Percentiles rank a stretch among this genome's conserved stretches.
Evolutionary conservation across 2,888 invertebrate species (phyloP).

Genomic region (Stenurella melanura): DNA sequence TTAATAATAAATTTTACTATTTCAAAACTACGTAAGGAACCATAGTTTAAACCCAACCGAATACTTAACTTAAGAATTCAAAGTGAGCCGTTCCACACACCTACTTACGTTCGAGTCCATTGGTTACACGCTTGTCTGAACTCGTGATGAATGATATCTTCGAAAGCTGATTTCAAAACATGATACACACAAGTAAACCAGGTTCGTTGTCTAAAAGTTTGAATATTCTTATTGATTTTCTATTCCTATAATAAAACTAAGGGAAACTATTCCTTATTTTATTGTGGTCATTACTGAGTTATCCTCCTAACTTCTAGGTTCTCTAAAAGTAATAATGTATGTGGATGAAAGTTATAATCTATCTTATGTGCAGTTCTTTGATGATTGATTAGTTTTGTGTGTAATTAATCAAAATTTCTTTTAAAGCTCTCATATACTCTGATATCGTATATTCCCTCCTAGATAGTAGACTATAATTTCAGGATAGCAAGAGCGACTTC

Average conservation of each 20-base stretch:
- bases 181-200: slow-evolving; percentile 22
- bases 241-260: slow-evolving; percentile 1
- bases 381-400: neutral
- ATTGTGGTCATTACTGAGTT: neutral
- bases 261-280: neutral
- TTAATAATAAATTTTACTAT: too few species aligned
- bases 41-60: neutral
- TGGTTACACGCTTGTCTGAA: slow-evolving; percentile 32
- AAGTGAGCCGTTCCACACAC: slow-evolving; percentile 14
- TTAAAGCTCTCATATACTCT: neutral
- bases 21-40: neutral
- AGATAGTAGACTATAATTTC: too few species aligned
- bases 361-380: neutral
- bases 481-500: too few species aligned
- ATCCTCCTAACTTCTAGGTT: neutral
- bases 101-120: slow-evolving; percentile 30
- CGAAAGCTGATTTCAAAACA: slow-evolving; percentile 20
- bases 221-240: slow-evolving; percentile 33
- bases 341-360: neutral
- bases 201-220: slow-evolving; percentile 4
- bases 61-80: slow-evolving; percentile 24
- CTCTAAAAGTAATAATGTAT: neutral
- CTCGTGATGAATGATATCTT: slow-evolving; percentile 33
- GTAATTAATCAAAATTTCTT: neutral
- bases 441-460: too few species aligned